Percentiles rank a stretch among this genome's conserved stretches.
Conservation (phyloP, 2,113 vertebrate genomes). For the Corythornis vintsioides region DNA sequence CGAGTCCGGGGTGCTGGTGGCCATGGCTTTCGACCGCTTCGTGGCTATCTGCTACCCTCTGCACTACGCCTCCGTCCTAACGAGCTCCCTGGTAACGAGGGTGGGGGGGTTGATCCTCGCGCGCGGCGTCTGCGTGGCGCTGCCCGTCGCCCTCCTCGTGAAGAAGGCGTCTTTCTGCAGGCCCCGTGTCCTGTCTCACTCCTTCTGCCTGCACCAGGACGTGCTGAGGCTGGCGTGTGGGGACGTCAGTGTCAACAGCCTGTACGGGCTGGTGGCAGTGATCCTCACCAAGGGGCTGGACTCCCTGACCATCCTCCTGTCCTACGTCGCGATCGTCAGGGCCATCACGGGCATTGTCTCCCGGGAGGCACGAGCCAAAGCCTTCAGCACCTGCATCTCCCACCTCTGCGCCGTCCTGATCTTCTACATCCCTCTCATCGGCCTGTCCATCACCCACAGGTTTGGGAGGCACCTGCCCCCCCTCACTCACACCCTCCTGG, state of each 20-base stretch:
- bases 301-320: slow-evolving; percentile 33
- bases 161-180: slow-evolving; percentile 14
- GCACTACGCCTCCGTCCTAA: slow-evolving; percentile 7
- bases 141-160: slow-evolving; percentile 8
- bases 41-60: slow-evolving; percentile 42
- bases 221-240: slow-evolving; percentile 24
- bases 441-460: slow-evolving; percentile 29
- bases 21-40: slow-evolving; percentile 54
- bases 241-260: not conserved
- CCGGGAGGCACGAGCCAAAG: not conserved
- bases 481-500: not conserved
- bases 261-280: not conserved
- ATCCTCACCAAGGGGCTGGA: slow-evolving; percentile 4
- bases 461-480: slow-evolving; percentile 8
- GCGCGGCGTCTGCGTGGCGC: not conserved
- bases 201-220: slow-evolving; percentile 66
- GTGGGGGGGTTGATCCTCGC: not conserved
- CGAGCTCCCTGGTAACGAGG: not conserved
- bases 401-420: slow-evolving; percentile 53
- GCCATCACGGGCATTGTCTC: slow-evolving; percentile 1
- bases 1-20: slow-evolving; percentile 29
- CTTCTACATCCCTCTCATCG: slow-evolving; percentile 27
- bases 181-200: slow-evolving; percentile 27
- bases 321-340: slow-evolving; percentile 19
- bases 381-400: slow-evolving; percentile 8